phyloP scores from a whole-genome alignment of 1,140 invertebrate species.

The Druon quercuslanigerum region DNA sequence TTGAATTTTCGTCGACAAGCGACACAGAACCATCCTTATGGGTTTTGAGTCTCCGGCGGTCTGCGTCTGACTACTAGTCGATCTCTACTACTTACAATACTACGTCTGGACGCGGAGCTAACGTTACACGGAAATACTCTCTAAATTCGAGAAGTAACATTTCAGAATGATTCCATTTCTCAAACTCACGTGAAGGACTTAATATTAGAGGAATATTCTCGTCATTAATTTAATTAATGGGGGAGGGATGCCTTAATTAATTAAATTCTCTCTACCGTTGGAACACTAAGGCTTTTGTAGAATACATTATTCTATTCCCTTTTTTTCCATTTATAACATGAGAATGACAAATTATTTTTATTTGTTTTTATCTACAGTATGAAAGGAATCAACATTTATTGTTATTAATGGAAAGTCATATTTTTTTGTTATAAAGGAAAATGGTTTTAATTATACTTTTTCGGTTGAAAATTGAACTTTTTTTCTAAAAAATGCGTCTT shows the following conservation, averaged over 20 bases:
- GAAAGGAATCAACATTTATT: too few species aligned
- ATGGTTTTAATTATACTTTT: too few species aligned
- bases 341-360: too few species aligned
- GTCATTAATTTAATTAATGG: neutral
- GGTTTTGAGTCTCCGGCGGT: neutral
- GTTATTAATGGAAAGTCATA: too few species aligned
- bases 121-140: neutral
- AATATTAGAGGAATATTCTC: neutral
- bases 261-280: too few species aligned
- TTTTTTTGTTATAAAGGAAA: too few species aligned
- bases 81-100: neutral
- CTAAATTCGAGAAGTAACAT: slow-evolving; percentile 4
- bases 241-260: neutral
- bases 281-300: too few species aligned
- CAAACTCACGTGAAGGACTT: neutral
- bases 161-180: neutral
- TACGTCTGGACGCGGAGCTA: neutral
- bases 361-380: too few species aligned
- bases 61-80: slow-evolving; percentile 3
- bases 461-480: too few species aligned
- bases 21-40: neutral
- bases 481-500: too few species aligned
- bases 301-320: too few species aligned
- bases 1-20: slow-evolving; percentile 18
- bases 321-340: too few species aligned